These are phyloP conservation scores for Pyrrhosoma nymphula DNA, from an alignment of 2,888 invertebrate genomes.

Conservation along the genomic window DNA sequence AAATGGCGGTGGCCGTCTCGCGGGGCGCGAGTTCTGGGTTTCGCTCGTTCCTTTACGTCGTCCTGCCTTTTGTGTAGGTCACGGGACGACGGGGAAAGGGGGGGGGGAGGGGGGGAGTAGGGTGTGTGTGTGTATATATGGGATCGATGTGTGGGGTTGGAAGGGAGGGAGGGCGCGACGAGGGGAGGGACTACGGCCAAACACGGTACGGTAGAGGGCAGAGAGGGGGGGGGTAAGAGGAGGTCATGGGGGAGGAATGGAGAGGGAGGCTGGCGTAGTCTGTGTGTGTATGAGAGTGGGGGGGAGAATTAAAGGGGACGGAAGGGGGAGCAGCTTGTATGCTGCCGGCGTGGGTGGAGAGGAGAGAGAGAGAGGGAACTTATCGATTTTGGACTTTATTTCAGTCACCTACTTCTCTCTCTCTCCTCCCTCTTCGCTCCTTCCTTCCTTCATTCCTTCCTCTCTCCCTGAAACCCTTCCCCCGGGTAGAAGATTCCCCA, in stretches of 20 bases:
- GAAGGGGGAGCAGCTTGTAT: not conserved
- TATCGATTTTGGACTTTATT: constrained; percentile 64
- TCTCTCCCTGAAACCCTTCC: not conserved
- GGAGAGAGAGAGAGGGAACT: not conserved
- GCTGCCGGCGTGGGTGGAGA: not conserved
- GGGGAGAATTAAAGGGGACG: not conserved
- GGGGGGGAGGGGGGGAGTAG: not conserved
- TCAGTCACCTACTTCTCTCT: constrained; percentile 1
- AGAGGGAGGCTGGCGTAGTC: too few species aligned
- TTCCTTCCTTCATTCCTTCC: not conserved
- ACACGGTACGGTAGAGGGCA: too few species aligned
- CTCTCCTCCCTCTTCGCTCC: not conserved
- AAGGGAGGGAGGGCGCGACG: too few species aligned
- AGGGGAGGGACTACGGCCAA: too few species aligned
- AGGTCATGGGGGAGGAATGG: not conserved
- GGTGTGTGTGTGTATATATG: not conserved
- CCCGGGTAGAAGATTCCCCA: not conserved
- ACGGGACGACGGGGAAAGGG: not conserved
- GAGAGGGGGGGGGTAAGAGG: not conserved
- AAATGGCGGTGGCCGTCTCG: too few species aligned
- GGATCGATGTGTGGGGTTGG: not conserved
- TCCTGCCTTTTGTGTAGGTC: constrained; percentile 39
- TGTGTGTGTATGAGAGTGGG: too few species aligned
- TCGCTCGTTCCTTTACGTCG: not conserved
- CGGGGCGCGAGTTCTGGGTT: not conserved